Evolutionary conservation across 2,113 vertebrate genomes (phyloP), one percentile per base, ranked within the genome.

Genomic region (Rana temporaria): DNA sequence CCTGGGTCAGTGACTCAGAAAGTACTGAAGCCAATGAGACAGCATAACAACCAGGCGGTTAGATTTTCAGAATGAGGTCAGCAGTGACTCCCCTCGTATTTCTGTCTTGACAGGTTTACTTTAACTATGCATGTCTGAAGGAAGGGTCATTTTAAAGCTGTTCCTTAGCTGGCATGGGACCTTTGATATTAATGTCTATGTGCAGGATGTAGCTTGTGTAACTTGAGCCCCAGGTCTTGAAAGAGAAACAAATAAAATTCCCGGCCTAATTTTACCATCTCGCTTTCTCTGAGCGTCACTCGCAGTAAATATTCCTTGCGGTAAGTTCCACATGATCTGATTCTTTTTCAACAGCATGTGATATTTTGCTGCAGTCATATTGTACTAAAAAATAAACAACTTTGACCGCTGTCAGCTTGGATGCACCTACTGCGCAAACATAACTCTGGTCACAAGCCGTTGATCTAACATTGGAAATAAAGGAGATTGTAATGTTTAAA

Each of bases 181-280:
- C 38, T 48, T 6, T 6, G 6, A 38, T 48, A 48, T 48, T 48
- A 48, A 14, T 14, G 6, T 62, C 59, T 1, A n/a, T 62, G n/a
- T 62, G 59, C 20, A 62, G 59, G 55, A 38, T n/a, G 11, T 30
- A 32, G 34, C 56, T 59, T 19, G 6, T 66, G 60, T 32, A 55
- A 53, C 48, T 17, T 55, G 76, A 52, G 76, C 24, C 6, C 18
- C 18, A 52, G 22, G 20, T 69, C 77, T 79, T 42, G 68, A 79
- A 69, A 79, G 69, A 79, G 52, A 57, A 66, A 60, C 65, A 80
- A 72, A 80, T 63, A 52, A 71, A 62, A 53, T 72, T 22, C 1
- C 38, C 17, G 16, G 4, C 56, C 68, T 81, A 81, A 71, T 72
- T 81, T 72, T 72, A 72, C 34, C 38, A 9, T 34, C 17, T 78